Conservation (phyloP, 2,888 invertebrate species). For the Oscheius sp. region DNA sequence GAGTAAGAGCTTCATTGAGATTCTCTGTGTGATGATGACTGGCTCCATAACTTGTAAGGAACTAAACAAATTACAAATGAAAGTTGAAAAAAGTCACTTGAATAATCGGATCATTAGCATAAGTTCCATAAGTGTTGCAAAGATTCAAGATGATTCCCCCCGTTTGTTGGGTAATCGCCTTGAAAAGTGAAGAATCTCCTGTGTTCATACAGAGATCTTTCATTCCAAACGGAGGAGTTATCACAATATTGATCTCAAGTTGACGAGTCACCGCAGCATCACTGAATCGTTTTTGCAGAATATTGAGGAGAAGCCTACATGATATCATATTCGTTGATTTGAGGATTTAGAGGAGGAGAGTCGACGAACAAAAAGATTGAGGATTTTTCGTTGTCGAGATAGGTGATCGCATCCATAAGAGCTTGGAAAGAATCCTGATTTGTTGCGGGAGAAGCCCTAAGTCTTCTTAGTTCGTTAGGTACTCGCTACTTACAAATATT, state of each 20-base stretch:
- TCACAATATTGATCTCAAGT: conserved; percentile 43
- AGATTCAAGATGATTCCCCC: conserved; percentile 48
- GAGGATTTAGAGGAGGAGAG: conserved; percentile 16
- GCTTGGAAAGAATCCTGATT: conserved; percentile 39
- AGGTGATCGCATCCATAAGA: conserved; percentile 34
- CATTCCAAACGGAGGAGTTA: conserved; percentile 41
- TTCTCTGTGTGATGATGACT: conserved; percentile 50
- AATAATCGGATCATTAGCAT: conserved; percentile 36
- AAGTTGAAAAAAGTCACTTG: no score
- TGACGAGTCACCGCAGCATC: conserved; percentile 31
- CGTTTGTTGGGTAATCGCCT: conserved; percentile 34
- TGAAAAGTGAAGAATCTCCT: conserved; percentile 30
- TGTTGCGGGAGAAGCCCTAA: conserved; percentile 32
- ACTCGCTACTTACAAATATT: conserved; percentile 36
- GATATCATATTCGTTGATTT: conserved; percentile 33
- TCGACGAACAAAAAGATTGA: conserved; percentile 49
- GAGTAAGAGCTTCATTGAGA: conserved; percentile 23
- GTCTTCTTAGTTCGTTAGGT: no score
- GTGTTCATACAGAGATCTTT: conserved; percentile 23
- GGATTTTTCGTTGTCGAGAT: conserved; percentile 44
- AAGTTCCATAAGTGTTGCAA: conserved; percentile 27
- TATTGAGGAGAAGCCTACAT: conserved; percentile 33
- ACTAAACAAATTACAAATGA: conserved; percentile 30
- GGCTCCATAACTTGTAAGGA: conserved; percentile 41
- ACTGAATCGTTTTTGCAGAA: not conserved